Percentiles rank a stretch among this genome's conserved stretches.
Conservation (phyloP, 2,113 vertebrate species). For the Rutilus rutilus region DNA sequence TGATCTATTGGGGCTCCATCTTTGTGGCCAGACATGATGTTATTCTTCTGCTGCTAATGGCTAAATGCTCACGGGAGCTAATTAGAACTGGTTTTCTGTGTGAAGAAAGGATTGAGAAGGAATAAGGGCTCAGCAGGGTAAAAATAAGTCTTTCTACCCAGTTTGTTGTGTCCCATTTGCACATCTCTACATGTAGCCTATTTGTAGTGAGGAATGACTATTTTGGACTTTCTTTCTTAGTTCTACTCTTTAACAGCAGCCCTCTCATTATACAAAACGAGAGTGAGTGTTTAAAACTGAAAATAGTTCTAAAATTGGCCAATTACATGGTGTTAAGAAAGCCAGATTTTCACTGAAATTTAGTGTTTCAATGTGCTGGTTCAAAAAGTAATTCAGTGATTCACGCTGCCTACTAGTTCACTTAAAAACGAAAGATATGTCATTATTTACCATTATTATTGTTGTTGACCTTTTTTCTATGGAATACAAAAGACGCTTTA, state of each 20-base stretch:
- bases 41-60: neutral
- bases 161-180: neutral
- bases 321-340: conserved; percentile 9
- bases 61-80: neutral
- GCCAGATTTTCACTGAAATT: neutral
- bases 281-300: conserved; percentile 37
- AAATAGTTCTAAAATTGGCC: conserved; percentile 33
- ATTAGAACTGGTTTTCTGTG: neutral
- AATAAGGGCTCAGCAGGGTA: neutral
- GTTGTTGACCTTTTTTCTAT: neutral
- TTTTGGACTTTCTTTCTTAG: neutral
- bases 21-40: neutral
- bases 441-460: neutral
- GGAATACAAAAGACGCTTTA: neutral
- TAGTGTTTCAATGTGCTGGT: neutral
- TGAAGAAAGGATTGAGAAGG: conserved; percentile 1
- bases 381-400: neutral
- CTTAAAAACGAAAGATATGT: neutral
- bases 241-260: conserved; percentile 30
- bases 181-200: neutral
- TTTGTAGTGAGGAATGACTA: neutral
- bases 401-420: neutral
- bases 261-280: conserved; percentile 51
- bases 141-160: neutral
- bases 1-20: neutral